A percentile compares a stretch with the other conserved stretches of the same genome.
phyloP scores from a whole-genome alignment of 2,888 invertebrate genomes.

The Melanchra persicariae region DNA sequence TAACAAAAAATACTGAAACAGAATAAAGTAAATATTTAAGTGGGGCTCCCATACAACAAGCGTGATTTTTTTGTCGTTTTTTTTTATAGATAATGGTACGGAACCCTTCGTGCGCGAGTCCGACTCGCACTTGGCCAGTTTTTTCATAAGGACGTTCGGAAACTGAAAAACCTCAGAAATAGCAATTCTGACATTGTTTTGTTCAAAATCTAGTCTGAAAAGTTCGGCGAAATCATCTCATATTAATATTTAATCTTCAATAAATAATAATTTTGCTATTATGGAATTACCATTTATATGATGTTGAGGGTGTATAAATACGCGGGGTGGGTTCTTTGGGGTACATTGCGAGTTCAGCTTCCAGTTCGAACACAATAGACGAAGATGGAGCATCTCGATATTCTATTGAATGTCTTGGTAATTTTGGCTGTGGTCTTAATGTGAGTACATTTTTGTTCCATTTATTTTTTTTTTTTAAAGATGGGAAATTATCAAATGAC shows the following conservation, averaged over 20 bases:
- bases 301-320: constrained; percentile 12
- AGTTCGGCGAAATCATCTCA: neutral
- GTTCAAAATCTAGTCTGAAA: neutral
- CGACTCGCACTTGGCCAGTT: too few relatives aligned
- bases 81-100: too few relatives aligned
- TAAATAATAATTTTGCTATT: constrained; percentile 27
- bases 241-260: constrained; percentile 21
- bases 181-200: neutral
- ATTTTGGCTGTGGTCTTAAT: neutral
- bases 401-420: neutral
- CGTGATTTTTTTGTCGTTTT: too few relatives aligned
- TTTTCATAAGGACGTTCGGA: too few relatives aligned
- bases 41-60: too few relatives aligned
- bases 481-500: too few relatives aligned
- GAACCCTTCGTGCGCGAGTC: too few relatives aligned
- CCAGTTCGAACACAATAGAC: neutral
- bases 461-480: too few relatives aligned
- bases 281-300: constrained; percentile 21
- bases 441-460: too few relatives aligned
- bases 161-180: too few relatives aligned
- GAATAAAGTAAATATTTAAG: too few relatives aligned
- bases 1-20: too few relatives aligned
- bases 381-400: neutral
- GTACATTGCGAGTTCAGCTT: neutral
- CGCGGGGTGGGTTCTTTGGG: neutral